Base-by-base conservation (phyloP, 2,888 invertebrate species). In the Argyresthia albistria region DNA sequence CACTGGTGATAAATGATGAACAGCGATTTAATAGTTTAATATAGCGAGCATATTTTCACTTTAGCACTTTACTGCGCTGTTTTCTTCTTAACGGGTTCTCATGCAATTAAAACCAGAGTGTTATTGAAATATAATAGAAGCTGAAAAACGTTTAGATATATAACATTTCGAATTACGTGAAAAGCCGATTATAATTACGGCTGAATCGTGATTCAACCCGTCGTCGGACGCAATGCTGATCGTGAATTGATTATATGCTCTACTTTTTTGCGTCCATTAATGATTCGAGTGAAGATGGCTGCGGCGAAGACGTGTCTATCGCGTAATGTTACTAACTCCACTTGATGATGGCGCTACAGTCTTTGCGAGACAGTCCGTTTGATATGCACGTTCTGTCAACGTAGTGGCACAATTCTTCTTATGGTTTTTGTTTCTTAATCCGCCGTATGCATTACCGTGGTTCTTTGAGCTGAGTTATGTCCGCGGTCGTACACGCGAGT, bases 1-100 rank as follows among this genome's bases (percentile, higher is more conserved):
- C n/a, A n/a, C n/a, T n/a, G n/a, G n/a, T n/a, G n/a, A n/a, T n/a
- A n/a, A n/a, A n/a, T n/a, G 69, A 73, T 71, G 67, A 72, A 70
- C 67, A 63, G 59, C 61, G 58, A 66, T 66, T 68, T 64, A 61
- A 61, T 64, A 63, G 58, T 70, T 62, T 60, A 59, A 62, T 69
- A 66, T 63, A 60, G 60, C 59, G 59, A 63, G 63, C 63, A 61
- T 62, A 63, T 67, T 64, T 65, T 64, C 50, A 50, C 46, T 14
- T 43, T 59, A 59, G 59, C 59, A 62, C 57, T 57, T 53, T 63
- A 57, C 55, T 57, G 57, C 63, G 59, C 59, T 61, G 59, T 55
- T 58, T 57, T 36, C 48, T 52, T 43, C 43, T 52, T 39, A n/a
- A 39, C 39, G 39, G 39, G 9, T 8, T n/a, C n/a, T 39, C 8